Conservation (phyloP, 2,797 vertebrate species). For the Crocodylus rhombifer region DNA sequence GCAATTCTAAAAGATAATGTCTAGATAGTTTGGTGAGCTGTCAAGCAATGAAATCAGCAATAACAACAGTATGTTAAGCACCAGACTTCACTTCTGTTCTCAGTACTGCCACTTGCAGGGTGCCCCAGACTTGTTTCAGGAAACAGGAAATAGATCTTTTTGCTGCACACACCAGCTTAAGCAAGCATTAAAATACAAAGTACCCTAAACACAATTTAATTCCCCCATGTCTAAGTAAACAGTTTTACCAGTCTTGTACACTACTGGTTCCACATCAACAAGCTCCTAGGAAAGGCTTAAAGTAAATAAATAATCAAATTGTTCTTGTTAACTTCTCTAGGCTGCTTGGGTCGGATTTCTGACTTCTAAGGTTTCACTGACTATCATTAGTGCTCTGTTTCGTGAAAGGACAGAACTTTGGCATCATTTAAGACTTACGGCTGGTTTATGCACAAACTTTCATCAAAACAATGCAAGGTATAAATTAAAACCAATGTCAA, state of each 20-base stretch:
- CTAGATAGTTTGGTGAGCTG: not conserved
- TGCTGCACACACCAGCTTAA: not conserved
- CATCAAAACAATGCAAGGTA: not conserved
- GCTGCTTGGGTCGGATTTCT: conserved; percentile 82
- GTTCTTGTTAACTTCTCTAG: conserved; percentile 63
- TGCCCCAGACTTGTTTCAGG: not conserved
- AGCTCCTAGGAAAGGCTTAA: conserved; percentile 55
- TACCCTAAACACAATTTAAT: not conserved
- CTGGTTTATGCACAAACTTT: not conserved
- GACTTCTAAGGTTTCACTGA: conserved; percentile 82
- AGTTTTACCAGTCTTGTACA: conserved; percentile 28
- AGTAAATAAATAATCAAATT: conserved; percentile 87
- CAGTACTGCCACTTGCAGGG: not conserved
- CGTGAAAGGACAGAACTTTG: not conserved
- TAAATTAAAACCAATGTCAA: not conserved
- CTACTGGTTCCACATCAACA: conserved; percentile 26
- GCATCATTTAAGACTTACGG: not conserved
- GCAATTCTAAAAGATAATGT: not conserved
- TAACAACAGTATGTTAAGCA: not conserved
- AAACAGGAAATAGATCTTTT: not conserved
- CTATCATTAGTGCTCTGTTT: not conserved
- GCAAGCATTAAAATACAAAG: not conserved
- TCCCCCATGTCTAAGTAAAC: not conserved
- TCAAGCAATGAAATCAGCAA: not conserved
- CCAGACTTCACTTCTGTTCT: not conserved